Percentiles rank a stretch among this genome's conserved stretches.
Evolutionary conservation across 2,888 invertebrate species (phyloP).

Genomic region (Leptinotarsa peninsularis): DNA sequence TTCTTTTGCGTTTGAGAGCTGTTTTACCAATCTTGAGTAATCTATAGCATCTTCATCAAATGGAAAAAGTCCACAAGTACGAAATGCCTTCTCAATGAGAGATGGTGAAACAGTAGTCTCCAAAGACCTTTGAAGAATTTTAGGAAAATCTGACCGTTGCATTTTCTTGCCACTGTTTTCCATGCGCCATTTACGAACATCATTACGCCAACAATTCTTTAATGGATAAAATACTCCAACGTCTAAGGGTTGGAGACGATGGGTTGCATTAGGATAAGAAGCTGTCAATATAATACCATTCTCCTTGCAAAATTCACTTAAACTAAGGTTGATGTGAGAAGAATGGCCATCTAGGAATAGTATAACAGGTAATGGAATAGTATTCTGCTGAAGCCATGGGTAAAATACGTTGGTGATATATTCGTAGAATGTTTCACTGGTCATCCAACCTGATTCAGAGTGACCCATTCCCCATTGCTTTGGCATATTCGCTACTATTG

Average conservation of each 20-base stretch:
- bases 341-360: constrained; percentile 27
- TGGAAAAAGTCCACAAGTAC: too few relatives aligned
- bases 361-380: not conserved
- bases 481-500: not conserved
- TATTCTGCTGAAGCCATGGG: constrained; percentile 34
- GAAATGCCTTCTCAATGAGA: too few relatives aligned
- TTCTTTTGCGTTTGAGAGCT: too few relatives aligned
- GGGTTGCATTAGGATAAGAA: constrained; percentile 10
- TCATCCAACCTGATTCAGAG: constrained; percentile 63
- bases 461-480: constrained; percentile 42
- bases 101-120: too few relatives aligned
- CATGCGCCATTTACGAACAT: too few relatives aligned
- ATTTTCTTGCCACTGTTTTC: too few relatives aligned
- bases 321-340: constrained; percentile 4
- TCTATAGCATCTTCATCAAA: too few relatives aligned
- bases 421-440: constrained; percentile 60
- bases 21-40: too few relatives aligned
- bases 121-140: too few relatives aligned
- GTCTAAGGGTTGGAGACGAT: not conserved
- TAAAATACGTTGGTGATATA: constrained; percentile 60
- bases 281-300: constrained; percentile 26
- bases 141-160: too few relatives aligned
- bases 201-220: too few relatives aligned
- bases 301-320: constrained; percentile 20
- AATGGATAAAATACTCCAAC: too few relatives aligned